Evolutionary conservation across 1,140 invertebrate genomes (phyloP), one percentile per base, ranked within the genome.

Genomic region (Lysiphlebus fabarum): DNA sequence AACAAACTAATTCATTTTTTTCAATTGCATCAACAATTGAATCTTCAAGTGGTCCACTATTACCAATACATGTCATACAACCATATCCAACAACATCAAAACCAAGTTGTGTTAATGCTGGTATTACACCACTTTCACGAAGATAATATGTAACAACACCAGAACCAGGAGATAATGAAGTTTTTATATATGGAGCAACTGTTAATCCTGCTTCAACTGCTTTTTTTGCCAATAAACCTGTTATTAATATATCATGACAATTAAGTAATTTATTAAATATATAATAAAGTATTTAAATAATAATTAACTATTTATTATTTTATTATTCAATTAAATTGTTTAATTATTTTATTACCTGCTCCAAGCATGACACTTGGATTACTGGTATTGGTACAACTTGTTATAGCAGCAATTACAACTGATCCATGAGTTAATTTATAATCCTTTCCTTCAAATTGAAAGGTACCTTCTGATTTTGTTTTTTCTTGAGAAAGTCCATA

Each of bases 41-140:
- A 59, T 97, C 94, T 56, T 93, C 90, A 7, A 99, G 84, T 0
- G 95, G 95, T 9, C 96, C 96, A 49, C 90, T 93, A 77, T 99
- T 99, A 7, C 97, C 97, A 65, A 99, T 99, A 77, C 96, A 99
- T 0, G 96, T 99, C 95, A 98, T 98, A 79, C 96, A 99, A 2
- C 96, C 90, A 72, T 96, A 98, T n/a, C 96, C 96, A 36, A 93
- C 90, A 55, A 95, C 89, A 68, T 94, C 86, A 77, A 98, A 99
- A 7, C 96, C 96, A 9, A 98, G 82, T 74, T 92, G 85, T 61
- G 90, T 86, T 43, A 99, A 78, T 69, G 87, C 90, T 0, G 92
- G 89, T 26, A 93, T 87, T 4, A 99, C 93, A 1, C 95, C 95
- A 37, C 87, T 87, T 70, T 93, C 90, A 68, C 86, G 82, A 0